Base-by-base conservation (phyloP, 2,888 invertebrate species). In the Xestia xanthographa region DNA sequence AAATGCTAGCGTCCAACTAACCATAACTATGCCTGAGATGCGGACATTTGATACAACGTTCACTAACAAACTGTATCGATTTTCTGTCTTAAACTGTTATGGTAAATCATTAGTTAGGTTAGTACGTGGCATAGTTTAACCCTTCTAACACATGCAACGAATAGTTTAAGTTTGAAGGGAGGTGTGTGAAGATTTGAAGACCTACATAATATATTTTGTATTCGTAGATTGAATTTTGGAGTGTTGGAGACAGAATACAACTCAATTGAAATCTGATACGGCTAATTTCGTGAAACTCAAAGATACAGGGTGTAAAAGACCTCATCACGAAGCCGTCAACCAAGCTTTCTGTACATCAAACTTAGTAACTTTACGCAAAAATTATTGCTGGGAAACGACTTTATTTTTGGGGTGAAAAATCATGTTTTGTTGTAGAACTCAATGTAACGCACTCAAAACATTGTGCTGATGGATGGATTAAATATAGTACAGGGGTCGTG, bases 1-100 rank as follows among this genome's bases (percentile, higher is more conserved):
- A 88, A 92, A 92, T 89, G 90, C 89, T 88, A 83, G 84, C 86
- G 84, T 86, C 87, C 89, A 90, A 92, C 89, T 88, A 89, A 89
- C 87, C 87, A 75, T 85, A 89, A 89, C 92, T 88, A 86, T 83
- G 83, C 73, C 69, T 80, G 73, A 86, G 82, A 87, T 82, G 87
- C 85, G 87, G 87, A 84, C 88, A 83, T 84, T 84, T 88, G 85
- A 82, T 89, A 86, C 89, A 88, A 86, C 82, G 83, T 88, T 87
- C 74, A 69, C 77, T 87, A 85, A 82, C 80, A 83, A 78, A 77
- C 79, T 69, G 71, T 83, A 89, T 90, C 75, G 86, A 89, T 89
- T 87, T 86, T 80, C 74, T 56, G 77, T 83, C 77, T 34, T 45
- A 85, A 87, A 83, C 80, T 77, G 77, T 77, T 80, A 85, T 72